phyloP scores from a whole-genome alignment of 2,888 invertebrate species.

The Erannis defoliaria region DNA sequence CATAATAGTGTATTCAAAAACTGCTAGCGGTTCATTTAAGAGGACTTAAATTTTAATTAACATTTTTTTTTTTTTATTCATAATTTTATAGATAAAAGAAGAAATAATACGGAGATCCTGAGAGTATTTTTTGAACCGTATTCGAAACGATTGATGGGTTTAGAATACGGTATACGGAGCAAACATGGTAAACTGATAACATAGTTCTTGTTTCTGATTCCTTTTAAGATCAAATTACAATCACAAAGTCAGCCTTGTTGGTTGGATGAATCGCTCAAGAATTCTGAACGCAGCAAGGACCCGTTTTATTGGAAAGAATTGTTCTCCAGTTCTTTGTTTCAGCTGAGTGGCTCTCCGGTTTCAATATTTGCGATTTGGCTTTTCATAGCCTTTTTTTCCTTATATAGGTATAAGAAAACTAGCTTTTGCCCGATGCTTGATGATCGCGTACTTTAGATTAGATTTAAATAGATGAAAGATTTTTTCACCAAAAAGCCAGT shows the following conservation, averaged over 20 bases:
- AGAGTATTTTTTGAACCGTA: too few species aligned
- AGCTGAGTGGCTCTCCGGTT: conserved; percentile 17
- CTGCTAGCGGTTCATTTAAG: too few species aligned
- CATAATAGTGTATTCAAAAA: too few species aligned
- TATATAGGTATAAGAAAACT: not conserved
- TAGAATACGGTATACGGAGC: too few species aligned
- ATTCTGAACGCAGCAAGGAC: conserved; percentile 3
- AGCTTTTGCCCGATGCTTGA: not conserved
- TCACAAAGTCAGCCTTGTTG: not conserved
- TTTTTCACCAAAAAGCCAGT: too few species aligned
- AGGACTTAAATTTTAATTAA: too few species aligned
- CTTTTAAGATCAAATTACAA: not conserved
- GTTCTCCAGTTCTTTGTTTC: conserved; percentile 24
- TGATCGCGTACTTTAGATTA: not conserved
- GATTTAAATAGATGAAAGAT: too few species aligned
- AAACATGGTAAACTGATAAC: not conserved
- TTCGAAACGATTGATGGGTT: too few species aligned
- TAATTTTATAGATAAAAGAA: too few species aligned
- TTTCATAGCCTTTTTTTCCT: not conserved
- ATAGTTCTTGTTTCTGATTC: not conserved
- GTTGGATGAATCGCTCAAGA: conserved; percentile 9
- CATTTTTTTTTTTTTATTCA: too few species aligned
- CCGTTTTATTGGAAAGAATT: conserved; percentile 27
- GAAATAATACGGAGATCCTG: too few species aligned
- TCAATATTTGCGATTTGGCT: conserved; percentile 27